phyloP scores from a whole-genome alignment of 2,797 vertebrate species.

The Remorina albescens region DNA sequence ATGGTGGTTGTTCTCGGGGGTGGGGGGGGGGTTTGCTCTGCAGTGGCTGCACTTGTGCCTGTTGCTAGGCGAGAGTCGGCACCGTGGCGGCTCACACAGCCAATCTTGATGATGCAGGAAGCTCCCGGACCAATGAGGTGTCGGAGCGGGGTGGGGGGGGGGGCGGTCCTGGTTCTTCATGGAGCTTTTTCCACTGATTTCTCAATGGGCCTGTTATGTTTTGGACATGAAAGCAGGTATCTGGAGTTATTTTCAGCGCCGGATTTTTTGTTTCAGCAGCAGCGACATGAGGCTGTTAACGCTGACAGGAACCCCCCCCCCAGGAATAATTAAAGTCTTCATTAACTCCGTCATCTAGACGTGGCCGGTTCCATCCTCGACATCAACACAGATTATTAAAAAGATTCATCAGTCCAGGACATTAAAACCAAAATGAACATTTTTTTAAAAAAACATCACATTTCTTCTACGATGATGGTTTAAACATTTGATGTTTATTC shows the following conservation, averaged over 20 bases:
- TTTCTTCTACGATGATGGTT: too few species aligned
- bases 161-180: constrained; percentile 34
- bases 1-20: neutral
- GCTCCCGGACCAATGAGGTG: constrained; percentile 61
- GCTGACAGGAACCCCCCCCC: too few species aligned
- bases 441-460: too few species aligned
- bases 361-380: neutral
- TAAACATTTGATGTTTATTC: too few species aligned
- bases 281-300: neutral
- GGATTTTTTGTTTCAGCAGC: neutral
- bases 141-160: constrained; percentile 29
- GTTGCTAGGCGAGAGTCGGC: constrained; percentile 76
- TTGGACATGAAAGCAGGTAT: constrained; percentile 62
- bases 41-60: constrained; percentile 59
- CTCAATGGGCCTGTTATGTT: constrained; percentile 53
- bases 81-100: constrained; percentile 46
- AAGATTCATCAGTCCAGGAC: neutral
- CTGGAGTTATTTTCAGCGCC: constrained; percentile 43
- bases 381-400: neutral
- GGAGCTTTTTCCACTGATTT: constrained; percentile 42
- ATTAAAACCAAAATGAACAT: constrained; percentile 2
- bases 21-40: neutral
- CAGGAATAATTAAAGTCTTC: constrained; percentile 18
- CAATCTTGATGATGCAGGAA: constrained; percentile 57
- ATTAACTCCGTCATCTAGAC: neutral